Evolutionary conservation across 2,113 vertebrate species (phyloP), one percentile per base, ranked within the genome.

Genomic region (Siniperca knerii): DNA sequence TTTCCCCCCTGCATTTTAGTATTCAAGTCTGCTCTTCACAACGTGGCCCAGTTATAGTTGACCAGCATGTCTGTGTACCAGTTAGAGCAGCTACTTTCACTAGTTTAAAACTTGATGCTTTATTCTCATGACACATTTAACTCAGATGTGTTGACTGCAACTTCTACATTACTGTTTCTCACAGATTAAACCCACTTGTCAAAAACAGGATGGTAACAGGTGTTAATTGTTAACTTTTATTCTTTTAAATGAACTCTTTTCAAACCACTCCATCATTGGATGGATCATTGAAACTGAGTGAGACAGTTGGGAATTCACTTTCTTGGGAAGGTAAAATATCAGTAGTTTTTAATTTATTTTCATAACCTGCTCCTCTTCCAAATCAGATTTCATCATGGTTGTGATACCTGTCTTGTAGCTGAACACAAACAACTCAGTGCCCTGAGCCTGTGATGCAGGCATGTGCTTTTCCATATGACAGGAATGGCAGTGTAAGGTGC

Each of bases 21-120:
- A 37, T 70, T 50, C n/a, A 75, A 65, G 20, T 68, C 50, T 68
- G 50, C 9, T 79, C 46, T 35, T 84, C 52, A 65, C n/a, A 81
- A 16, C 20, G 2, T 66, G 55, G 15, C 61, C 33, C 23, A 83
- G n/a, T 86, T 72, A 50, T 25, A 68, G 33, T 75, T 60, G 44
- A 15, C 62, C 37, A 54, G 60, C 21, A 20, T 81, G 44, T 70
- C 1, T 72, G 29, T 61, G 7, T 54, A 35, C 29, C 61, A 52
- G 11, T 74, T 66, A 71, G 2, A 60, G 62, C 11, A 23, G 54
- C 25, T 35, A 20, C 64, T 81, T 48, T 62, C 15, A 29, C 20
- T 48, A 1, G 50, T 40, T 71, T 15, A 12, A 52, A 37, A 48
- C 11, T 16, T 40, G 2, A 23, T 25, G 12, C 33, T 40, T 58